Base-by-base conservation (phyloP, 2,113 vertebrate species). In the Petrocephalus zakoni region DNA sequence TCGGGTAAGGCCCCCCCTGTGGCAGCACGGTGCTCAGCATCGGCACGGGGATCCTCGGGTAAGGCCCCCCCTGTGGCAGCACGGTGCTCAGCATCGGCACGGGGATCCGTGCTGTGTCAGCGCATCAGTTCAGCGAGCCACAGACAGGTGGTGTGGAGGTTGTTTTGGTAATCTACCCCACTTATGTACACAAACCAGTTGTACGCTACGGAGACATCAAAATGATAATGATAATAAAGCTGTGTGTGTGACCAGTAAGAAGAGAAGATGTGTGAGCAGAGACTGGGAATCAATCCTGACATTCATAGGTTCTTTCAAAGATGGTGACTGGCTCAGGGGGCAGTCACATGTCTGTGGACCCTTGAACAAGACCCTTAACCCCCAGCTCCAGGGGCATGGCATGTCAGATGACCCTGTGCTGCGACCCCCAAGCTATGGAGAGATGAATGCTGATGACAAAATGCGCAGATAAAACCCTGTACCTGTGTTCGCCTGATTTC, bases 41-140 rank as follows among this genome's bases (percentile, higher is more conserved):
- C 84, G 98, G 98, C 93, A 99, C 98, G 8, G 98, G 98, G 87
- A 98, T 99, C 91, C 93, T 99, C 37, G 97, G 98, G 98, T 99
- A 92, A 94, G 94, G 91, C 47, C 85, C 90, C 1, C 8, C 87
- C 58, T 15, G 5, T n/a, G n/a, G 10, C 9, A 56, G 7, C 42
- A 11, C 52, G 22, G 19, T 83, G 2, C 87, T 99, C 89, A 98
- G 98, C 91, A 95, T 98, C 85, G 98, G 98, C 93, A 99, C 98
- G 10, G 98, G 98, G 87, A 99, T 99, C 91, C 93, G n/a, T n/a
- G n/a, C n/a, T n/a, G 0, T 10, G 58, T 7, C n/a, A 2, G n/a
- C n/a, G 3, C 25, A n/a, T 64, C n/a, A 1, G 61, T 64, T 64
- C 58, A 10, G 58, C 0, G 58, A 8, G n/a, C n/a, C 52, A 13